Evolutionary conservation across 2,888 invertebrate genomes (phyloP), one percentile per base, ranked within the genome.

Genomic region (Mechanitis messenoides): DNA sequence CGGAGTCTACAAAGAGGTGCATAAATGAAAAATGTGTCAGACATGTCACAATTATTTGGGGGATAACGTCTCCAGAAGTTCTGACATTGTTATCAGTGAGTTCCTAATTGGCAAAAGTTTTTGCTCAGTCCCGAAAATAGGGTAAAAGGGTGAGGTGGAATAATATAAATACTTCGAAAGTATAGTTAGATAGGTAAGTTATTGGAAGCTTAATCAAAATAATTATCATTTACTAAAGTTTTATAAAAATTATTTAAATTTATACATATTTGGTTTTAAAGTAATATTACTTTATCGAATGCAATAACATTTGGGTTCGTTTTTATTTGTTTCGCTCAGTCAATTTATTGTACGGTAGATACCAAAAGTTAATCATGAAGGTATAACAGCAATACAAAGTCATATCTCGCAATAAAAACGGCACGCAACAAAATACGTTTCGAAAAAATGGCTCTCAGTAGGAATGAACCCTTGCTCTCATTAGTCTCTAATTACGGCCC

Each of bases 401-500:
- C 50, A 67, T 65, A 67, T 60, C 64, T 60, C 74, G 76, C 78
- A 80, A 84, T 82, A 81, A 84, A 81, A 78, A 74, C 71, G 74
- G 68, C 68, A 73, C 71, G 70, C 69, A 74, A 78, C 78, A 78
- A 77, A 84, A 81, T 78, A 77, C 70, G 74, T 72, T 72, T 63
- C 74, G 71, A 74, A 76, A 75, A 76, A 81, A 74, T 74, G 71
- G 74, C 78, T 73, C 76, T 70, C 79, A 74, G 68, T 70, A 70
- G 71, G 74, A 77, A 74, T 72, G 78, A 74, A 79, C 77, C 76
- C 77, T 77, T 74, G 83, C 78, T 81, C 87, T 87, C 87, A 87
- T 90, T 89, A 87, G 83, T 77, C 80, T 80, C 84, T 88, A 90
- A 90, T 89, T 88, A 89, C 85, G 69, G 60, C 71, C 67, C 72